phyloP scores from a whole-genome alignment of 1,140 invertebrate genomes.

The Drosophila ogumai region DNA sequence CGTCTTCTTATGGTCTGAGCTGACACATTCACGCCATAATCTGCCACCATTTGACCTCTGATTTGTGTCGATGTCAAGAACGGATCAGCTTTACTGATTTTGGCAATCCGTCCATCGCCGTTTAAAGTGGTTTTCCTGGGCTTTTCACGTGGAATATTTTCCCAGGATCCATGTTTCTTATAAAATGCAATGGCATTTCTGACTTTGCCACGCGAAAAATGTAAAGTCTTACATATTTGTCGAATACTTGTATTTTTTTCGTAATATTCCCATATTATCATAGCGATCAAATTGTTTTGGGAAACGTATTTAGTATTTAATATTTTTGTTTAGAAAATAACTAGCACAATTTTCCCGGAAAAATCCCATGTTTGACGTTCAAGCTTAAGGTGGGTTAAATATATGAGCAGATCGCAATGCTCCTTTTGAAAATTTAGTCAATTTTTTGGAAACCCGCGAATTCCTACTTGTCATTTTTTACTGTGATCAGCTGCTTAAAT shows the following conservation, averaged over 20 bases:
- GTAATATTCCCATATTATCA: too few relatives aligned
- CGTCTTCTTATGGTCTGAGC: neutral
- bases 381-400: too few relatives aligned
- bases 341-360: slow-evolving; percentile 21
- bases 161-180: too few relatives aligned
- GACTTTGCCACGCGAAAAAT: neutral
- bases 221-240: neutral
- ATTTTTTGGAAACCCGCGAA: too few relatives aligned
- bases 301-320: slow-evolving; percentile 14
- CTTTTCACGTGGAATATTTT: too few relatives aligned
- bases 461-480: too few relatives aligned
- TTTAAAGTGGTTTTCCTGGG: neutral
- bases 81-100: neutral
- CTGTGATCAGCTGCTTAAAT: too few relatives aligned
- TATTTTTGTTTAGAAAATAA: slow-evolving; percentile 12
- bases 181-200: neutral
- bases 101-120: neutral
- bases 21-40: slow-evolving; percentile 5
- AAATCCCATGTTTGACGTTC: neutral
- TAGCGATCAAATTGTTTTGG: slow-evolving; percentile 4
- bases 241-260: too few relatives aligned
- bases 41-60: slow-evolving; percentile 7
- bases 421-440: too few relatives aligned
- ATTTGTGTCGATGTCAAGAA: slow-evolving; percentile 1
- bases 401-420: too few relatives aligned